phyloP scores from a whole-genome alignment of 2,888 invertebrate species.

The Ochropacha duplaris region DNA sequence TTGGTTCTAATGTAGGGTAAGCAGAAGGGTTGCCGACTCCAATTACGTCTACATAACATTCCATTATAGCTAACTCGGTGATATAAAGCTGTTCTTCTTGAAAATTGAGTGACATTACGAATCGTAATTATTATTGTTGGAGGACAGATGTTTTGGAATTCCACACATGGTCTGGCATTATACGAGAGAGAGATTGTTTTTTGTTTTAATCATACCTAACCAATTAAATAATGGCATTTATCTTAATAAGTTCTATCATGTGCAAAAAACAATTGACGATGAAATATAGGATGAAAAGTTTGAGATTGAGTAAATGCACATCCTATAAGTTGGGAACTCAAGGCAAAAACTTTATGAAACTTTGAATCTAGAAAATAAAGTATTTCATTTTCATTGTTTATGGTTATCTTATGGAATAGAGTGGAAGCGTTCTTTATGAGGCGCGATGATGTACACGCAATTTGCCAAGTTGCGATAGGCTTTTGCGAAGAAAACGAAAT shows the following conservation, averaged over 20 bases:
- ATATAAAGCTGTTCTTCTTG: conserved; percentile 39
- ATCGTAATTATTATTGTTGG: conserved; percentile 39
- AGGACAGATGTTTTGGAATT: conserved; percentile 3
- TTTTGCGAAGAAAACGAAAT: conserved; percentile 43
- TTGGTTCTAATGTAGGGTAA: conserved; percentile 62
- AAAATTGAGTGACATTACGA: conserved; percentile 50
- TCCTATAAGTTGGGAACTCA: background rate
- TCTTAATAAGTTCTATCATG: background rate
- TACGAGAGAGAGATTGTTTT: background rate
- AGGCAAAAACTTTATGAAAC: background rate
- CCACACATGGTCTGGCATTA: background rate
- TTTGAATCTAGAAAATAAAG: background rate
- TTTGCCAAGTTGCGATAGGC: conserved; percentile 43
- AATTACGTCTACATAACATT: conserved; percentile 52
- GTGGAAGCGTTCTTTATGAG: conserved; percentile 17
- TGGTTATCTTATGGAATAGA: conserved; percentile 6
- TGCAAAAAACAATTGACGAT: background rate
- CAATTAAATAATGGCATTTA: background rate
- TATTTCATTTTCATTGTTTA: conserved; percentile 6
- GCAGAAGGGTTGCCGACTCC: conserved; percentile 59
- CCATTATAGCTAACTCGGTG: conserved; percentile 40
- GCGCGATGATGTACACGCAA: conserved; percentile 30
- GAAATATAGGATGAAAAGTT: background rate
- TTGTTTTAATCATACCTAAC: no score
- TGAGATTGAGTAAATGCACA: background rate